A percentile compares a stretch with the other conserved stretches of the same genome.
Evolutionary conservation across 1,140 invertebrate species (phyloP).

Genomic region (Eufriesea mexicana): DNA sequence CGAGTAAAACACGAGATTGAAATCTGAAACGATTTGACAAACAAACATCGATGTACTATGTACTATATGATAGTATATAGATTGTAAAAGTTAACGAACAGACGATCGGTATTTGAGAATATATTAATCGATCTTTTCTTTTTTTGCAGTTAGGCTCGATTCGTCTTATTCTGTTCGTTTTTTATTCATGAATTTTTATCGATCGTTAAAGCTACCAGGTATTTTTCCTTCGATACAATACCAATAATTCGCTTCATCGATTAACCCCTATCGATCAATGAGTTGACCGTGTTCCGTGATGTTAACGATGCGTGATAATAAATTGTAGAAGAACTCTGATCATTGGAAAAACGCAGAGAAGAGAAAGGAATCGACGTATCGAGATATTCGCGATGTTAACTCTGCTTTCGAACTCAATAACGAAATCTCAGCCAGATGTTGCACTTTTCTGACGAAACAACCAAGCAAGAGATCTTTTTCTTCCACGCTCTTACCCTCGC

Average conservation of each 20-base stretch:
- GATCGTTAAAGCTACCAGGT: slow-evolving; percentile 33
- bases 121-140: not conserved
- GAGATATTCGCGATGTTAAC: not conserved
- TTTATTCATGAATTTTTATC: slow-evolving; percentile 1
- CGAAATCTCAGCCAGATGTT: not conserved
- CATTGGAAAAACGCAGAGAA: not conserved
- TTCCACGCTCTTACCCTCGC: too few species aligned
- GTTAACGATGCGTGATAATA: slow-evolving; percentile 22
- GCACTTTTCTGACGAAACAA: too few species aligned
- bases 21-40: too few species aligned
- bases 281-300: slow-evolving; percentile 43
- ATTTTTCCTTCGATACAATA: slow-evolving; percentile 41
- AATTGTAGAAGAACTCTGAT: slow-evolving; percentile 13
- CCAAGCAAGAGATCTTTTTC: too few species aligned
- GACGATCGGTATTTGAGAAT: not conserved
- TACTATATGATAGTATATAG: not conserved
- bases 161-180: not conserved
- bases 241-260: slow-evolving; percentile 42
- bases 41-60: too few species aligned
- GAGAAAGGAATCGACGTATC: not conserved
- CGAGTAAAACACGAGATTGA: too few species aligned
- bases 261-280: slow-evolving; percentile 49
- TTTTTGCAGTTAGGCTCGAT: not conserved
- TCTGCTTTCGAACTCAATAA: not conserved
- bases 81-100: not conserved